Evolutionary conservation across 1,140 invertebrate genomes (phyloP), one percentile per base, ranked within the genome.

Genomic region (Drosophila teissieri): DNA sequence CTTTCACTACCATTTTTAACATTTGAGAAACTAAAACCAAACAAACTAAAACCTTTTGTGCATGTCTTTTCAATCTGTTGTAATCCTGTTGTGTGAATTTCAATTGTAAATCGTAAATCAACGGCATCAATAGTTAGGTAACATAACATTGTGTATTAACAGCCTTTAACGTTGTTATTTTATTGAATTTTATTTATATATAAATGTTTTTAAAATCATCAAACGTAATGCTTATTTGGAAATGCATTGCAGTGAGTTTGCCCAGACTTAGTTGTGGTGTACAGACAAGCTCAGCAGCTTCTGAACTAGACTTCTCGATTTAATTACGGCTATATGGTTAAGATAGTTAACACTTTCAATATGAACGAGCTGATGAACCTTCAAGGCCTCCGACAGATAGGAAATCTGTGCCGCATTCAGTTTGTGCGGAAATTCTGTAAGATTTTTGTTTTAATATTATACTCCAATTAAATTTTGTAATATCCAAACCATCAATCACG

Each of bases 151-250:
- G 56, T 82, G 55, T 69, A 73, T 83, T 77, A 75, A 75, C 75
- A 86, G 70, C 75, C 65, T 55, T 74, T 82, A 78, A 75, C 77
- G 79, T 82, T 82, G 83, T 86, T 86, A 83, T 86, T 58, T 83
- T 69, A 83, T 82, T 73, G 60, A 86, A 88, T 77, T 77, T 69
- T 69, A 86, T 86, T 82, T 86, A 88, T 86, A 79, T 70, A 81
- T 65, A 78, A 78, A 85, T 81, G 82, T 70, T 78, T 85, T 74
- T 53, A 74, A 81, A 64, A 70, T 56, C 27, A 61, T 68, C 27
- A 53, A 49, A 70, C 61, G 15, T 6, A 15, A 31, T 46, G 10
- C 34, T 31, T 60, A 14, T 58, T 67, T 15, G 7, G 6, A 31
- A 14, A 10, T 2, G 6, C 12, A 1, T 24, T 6, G 0, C 3